phyloP scores from a whole-genome alignment of 2,888 invertebrate species.

The Patella caerulea region DNA sequence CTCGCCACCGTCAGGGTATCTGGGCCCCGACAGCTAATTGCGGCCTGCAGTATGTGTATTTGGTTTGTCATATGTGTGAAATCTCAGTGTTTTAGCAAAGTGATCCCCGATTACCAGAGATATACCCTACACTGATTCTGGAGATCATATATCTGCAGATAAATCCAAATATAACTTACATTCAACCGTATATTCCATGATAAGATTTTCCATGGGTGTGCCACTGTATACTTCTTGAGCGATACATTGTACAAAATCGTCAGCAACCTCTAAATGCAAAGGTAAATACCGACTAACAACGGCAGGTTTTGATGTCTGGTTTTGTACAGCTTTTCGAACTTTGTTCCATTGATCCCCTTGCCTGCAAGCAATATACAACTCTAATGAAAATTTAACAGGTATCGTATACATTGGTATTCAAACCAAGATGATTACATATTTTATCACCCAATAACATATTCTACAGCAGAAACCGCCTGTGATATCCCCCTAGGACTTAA shows the following conservation, averaged over 20 bases:
- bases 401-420: neutral
- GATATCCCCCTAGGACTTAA: too few species aligned
- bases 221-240: neutral
- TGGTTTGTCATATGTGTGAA: too few species aligned
- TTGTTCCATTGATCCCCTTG: constrained; percentile 16
- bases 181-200: constrained; percentile 21
- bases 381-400: neutral
- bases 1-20: too few species aligned
- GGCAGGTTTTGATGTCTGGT: constrained; percentile 1
- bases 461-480: too few species aligned
- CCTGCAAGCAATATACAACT: constrained; percentile 9
- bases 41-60: too few species aligned
- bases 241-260: constrained; percentile 15
- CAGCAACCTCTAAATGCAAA: constrained; percentile 11
- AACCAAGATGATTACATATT: too few species aligned
- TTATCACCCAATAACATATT: too few species aligned
- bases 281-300: constrained; percentile 15
- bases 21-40: too few species aligned
- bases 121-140: too few species aligned
- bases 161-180: constrained; percentile 13
- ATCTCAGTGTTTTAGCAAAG: too few species aligned
- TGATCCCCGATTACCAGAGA: too few species aligned
- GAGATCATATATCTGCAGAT: too few species aligned
- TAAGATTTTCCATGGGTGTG: neutral
- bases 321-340: constrained; percentile 17